These are phyloP conservation scores for Brachionus rubens DNA, from an alignment of 1,140 invertebrate genomes.

Conservation along the genomic window DNA sequence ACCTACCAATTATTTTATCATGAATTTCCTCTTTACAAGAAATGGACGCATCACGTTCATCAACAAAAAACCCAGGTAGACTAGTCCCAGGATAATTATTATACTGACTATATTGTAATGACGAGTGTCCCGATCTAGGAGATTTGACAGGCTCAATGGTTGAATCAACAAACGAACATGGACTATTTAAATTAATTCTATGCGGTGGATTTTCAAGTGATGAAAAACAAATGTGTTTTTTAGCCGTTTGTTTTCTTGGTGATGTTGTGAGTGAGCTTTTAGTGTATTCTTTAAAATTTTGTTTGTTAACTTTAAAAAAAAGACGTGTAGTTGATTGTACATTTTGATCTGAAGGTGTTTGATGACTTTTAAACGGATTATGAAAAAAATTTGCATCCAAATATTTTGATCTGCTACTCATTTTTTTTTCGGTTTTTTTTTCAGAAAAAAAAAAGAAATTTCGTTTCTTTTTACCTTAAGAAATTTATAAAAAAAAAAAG, in stretches of 20 bases:
- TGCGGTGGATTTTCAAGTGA: background rate
- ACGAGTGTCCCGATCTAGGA: conserved; percentile 3
- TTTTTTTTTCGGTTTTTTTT: too few species aligned
- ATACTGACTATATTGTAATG: conserved; percentile 1
- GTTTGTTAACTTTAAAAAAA: conserved; percentile 20
- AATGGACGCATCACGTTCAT: conserved; percentile 10
- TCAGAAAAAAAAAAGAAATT: too few species aligned
- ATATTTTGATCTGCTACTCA: conserved; percentile 3
- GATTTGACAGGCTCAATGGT: background rate
- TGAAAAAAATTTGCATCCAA: conserved; percentile 1
- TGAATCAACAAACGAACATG: background rate
- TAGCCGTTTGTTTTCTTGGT: background rate
- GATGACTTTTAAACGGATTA: background rate
- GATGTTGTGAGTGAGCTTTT: background rate
- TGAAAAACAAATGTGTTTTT: background rate
- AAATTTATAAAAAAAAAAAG: conserved; percentile 2
- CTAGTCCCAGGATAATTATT: background rate
- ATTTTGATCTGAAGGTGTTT: background rate
- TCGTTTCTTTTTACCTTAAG: background rate
- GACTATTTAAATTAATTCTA: background rate
- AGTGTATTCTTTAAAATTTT: conserved; percentile 20
- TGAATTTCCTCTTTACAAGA: conserved; percentile 16
- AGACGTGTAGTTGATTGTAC: background rate
- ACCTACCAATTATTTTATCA: conserved; percentile 28
- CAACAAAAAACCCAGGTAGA: background rate